Evolutionary conservation across 2,797 vertebrate genomes (phyloP), one percentile per base, ranked within the genome.

Genomic region (Esox lucius): DNA sequence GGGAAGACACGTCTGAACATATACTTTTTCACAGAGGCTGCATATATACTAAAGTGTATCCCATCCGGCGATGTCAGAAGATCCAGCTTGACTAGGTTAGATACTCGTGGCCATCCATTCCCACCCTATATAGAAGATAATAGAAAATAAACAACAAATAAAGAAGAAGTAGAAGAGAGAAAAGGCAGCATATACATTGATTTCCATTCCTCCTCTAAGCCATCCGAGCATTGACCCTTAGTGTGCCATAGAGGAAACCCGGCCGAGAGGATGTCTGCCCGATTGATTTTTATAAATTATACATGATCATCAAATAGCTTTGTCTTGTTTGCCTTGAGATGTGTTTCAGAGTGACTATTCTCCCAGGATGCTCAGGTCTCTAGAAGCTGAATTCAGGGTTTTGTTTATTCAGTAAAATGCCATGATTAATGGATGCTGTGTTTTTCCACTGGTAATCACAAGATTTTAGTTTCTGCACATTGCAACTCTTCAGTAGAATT

Each of bases 201-300:
- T 89, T 90, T 80, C 16, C 17, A 68, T 33, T 26, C 19, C 77
- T 73, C 82, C 75, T 64, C 72, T 49, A 80, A 78, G 46, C 26
- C 76, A 78, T 77, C 78, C 76, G 78, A 78, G 65, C 78, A 91
- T 90, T 88, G 90, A 91, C 90, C 81, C 74, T 80, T n/a, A 46
- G 71, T 73, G 70, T 71, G 61, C 48, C 64, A 48, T 22, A 49
- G 48, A 80, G 22, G 56, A 68, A 75, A 72, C 72, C 67, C 53
- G 78, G 74, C 83, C 84, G 75, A 81, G 76, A 75, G 81, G 71
- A 76, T 59, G 78, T 87, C 82, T 82, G 48, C 73, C 35, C 79
- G 80, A 87, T 86, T 85, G 88, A 85, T 87, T 84, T 74, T 59
- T 78, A 87, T 93, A 87, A 91, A 89, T 94, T 85, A 93, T 91